Percentiles rank a stretch among this genome's conserved stretches.
These are phyloP conservation scores for Lysandra bellargus DNA, from an alignment of 2,888 invertebrate genomes.

Conservation along the genomic window DNA sequence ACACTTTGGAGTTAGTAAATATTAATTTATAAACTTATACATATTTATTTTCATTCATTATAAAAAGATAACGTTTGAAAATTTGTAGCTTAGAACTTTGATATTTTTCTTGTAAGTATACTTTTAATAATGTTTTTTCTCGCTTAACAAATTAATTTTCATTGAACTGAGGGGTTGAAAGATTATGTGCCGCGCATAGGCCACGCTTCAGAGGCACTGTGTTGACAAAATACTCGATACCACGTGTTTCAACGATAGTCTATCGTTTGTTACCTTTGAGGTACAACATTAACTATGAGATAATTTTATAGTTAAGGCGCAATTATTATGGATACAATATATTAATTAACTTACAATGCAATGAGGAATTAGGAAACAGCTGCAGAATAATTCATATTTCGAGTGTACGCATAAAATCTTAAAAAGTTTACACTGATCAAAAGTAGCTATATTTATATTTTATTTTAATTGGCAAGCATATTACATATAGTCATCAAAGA, in stretches of 20 bases:
- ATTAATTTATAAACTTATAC: no score
- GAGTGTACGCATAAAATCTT: no score
- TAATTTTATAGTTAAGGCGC: no score
- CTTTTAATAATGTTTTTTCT: not conserved
- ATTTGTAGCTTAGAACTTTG: not conserved
- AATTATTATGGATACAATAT: no score
- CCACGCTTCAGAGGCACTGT: not conserved
- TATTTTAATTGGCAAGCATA: not conserved
- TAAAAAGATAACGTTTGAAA: no score
- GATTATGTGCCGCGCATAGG: not conserved
- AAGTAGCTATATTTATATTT: not conserved
- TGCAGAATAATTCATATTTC: no score
- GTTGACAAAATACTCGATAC: slow-evolving; percentile 44
- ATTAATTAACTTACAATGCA: no score
- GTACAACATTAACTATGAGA: not conserved
- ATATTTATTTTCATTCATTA: no score
- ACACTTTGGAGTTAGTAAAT: no score
- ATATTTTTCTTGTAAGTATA: not conserved
- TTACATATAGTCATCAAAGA: not conserved
- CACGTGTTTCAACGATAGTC: slow-evolving; percentile 39
- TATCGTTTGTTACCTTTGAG: slow-evolving; percentile 34
- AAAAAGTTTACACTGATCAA: no score
- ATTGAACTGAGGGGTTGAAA: not conserved
- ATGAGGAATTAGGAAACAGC: no score
- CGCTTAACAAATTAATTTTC: not conserved